A percentile compares a stretch with the other conserved stretches of the same genome.
phyloP scores from a whole-genome alignment of 2,113 vertebrate genomes.

The Amblyopsis rosae region DNA sequence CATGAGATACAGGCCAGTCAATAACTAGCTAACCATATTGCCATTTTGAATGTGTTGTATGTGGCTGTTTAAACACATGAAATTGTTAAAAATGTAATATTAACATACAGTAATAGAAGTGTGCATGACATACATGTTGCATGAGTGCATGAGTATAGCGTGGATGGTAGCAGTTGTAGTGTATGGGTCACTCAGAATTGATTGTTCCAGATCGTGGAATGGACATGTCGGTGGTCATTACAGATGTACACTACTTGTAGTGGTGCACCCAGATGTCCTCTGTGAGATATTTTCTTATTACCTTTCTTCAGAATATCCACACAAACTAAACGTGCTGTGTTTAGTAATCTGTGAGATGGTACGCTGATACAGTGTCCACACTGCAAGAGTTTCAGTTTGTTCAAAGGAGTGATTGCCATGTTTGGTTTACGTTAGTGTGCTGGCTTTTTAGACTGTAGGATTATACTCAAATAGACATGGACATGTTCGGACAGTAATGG shows the following conservation, averaged over 20 bases:
- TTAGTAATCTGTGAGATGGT: no score
- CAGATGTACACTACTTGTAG: conserved; percentile 10
- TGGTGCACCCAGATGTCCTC: conserved; percentile 7
- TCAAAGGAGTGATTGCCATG: conserved; percentile 26
- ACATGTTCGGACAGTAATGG: conserved; percentile 41
- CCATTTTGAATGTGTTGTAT: no score
- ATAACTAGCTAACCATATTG: no score
- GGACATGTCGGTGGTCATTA: conserved; percentile 54
- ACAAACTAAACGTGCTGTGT: not conserved
- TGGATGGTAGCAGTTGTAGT: conserved; percentile 29
- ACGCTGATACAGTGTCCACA: no score
- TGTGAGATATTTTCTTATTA: conserved; percentile 25
- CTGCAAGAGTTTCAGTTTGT: not conserved
- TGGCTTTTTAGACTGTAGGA: conserved; percentile 45
- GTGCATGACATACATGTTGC: not conserved
- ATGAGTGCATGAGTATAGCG: conserved; percentile 14
- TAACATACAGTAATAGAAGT: no score
- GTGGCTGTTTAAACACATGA: no score
- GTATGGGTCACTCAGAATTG: conserved; percentile 50
- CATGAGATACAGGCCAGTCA: no score
- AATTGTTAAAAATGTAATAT: no score
- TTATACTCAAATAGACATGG: conserved; percentile 36
- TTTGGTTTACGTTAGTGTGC: conserved; percentile 41
- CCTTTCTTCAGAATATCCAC: not conserved
- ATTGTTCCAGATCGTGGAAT: conserved; percentile 61